Conservation (phyloP, 2,888 invertebrate species). For the Eupithecia vulgata region DNA sequence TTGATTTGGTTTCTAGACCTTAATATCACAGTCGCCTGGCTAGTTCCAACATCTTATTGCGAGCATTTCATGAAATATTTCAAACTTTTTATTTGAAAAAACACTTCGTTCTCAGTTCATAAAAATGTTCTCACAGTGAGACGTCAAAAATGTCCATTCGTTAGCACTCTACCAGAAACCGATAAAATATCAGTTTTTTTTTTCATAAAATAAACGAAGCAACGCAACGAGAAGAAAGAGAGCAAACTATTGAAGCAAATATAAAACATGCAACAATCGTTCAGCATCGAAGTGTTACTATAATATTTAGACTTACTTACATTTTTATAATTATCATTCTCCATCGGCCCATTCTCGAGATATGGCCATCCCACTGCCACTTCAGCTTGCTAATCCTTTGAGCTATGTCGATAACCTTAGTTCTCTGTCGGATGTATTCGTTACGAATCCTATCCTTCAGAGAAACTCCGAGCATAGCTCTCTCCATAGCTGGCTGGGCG, state of each 20-base stretch:
- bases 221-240: too few species aligned
- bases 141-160: conserved; percentile 2
- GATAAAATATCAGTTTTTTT: conserved; percentile 4
- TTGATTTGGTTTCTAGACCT: not conserved
- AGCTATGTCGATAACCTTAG: too few species aligned
- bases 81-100: not conserved
- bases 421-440: too few species aligned
- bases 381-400: too few species aligned
- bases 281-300: not conserved
- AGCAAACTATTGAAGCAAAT: not conserved
- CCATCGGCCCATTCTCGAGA: too few species aligned
- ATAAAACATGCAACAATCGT: not conserved
- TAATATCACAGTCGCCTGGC: not conserved
- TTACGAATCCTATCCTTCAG: too few species aligned
- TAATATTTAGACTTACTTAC: too few species aligned
- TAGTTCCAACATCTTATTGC: not conserved
- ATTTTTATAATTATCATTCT: too few species aligned
- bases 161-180: conserved; percentile 6
- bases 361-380: too few species aligned
- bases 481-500: too few species aligned
- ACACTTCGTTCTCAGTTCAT: not conserved
- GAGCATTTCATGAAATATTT: not conserved
- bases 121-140: not conserved
- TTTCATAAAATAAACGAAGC: not conserved
- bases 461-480: too few species aligned